Evolutionary conservation across 2,888 invertebrate species (phyloP).

Genomic region (Mechanitis messenoides): DNA sequence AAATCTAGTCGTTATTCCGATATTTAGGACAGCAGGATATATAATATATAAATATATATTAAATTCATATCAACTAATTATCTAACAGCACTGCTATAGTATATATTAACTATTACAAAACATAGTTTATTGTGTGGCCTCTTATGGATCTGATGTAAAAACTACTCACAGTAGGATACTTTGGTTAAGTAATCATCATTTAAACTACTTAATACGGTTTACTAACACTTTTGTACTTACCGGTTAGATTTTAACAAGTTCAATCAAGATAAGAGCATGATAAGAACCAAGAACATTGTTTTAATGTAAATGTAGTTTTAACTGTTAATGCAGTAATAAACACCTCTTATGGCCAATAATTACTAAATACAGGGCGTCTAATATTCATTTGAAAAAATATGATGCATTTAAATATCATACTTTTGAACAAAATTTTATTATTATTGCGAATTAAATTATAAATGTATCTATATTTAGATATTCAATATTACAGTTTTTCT

Average conservation of each 20-base stretch:
- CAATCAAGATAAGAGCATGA: constrained; percentile 18
- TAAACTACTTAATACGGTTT: background rate
- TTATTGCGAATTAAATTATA: too few species aligned
- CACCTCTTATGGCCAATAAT: constrained; percentile 18
- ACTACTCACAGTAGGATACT: background rate
- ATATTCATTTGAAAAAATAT: background rate
- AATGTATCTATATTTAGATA: too few species aligned
- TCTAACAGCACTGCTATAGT: too few species aligned
- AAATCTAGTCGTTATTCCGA: too few species aligned
- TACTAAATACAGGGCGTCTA: background rate
- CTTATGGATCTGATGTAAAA: background rate
- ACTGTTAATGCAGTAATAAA: constrained; percentile 25
- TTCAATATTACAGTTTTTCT: too few species aligned
- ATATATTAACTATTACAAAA: too few species aligned
- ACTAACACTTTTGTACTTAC: background rate
- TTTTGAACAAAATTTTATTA: background rate
- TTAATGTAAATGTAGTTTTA: constrained; percentile 21
- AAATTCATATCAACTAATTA: too few species aligned
- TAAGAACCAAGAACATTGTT: constrained; percentile 12
- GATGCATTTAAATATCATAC: background rate
- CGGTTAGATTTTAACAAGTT: constrained; percentile 6
- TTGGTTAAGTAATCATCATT: background rate
- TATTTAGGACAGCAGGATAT: too few species aligned
- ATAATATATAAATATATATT: too few species aligned
- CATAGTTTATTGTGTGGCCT: background rate